Evolutionary conservation across 92 coral and sea anemone genomes (phyloP), one percentile per base, ranked within the genome.

Genomic region (Blastomussa wellsi): DNA sequence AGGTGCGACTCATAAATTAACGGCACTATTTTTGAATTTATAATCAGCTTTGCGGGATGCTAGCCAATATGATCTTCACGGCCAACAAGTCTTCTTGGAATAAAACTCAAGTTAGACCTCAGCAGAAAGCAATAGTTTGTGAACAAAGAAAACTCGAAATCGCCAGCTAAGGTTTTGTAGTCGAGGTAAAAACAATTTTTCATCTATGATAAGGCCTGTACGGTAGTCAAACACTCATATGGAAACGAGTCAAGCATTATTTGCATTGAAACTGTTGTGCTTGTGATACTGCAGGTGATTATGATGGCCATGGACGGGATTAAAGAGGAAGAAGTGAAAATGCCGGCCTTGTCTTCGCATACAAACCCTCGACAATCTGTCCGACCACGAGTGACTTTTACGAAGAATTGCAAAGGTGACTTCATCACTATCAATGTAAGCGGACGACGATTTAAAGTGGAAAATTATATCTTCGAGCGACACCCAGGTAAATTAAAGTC

Each of bases 391-490:
- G 73, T 83, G 73, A 83, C 87, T 83, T 57, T 74, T 20, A 74
- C 74, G 31, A 60, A 37, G 24, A 74, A 39, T 31, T 22, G 20
- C n/a, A 74, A 39, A 29, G 87, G 49, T 83, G 80, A 89, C 76
- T 73, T 84, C 69, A 79, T 93, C 13, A 80, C 93, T 16, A 94
- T 97, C 19, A 97, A 97, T 80, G 99, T 97, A 13, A 97, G 99
- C 77, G 99, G 99, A 24, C 91, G 94, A 20, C 84, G 92, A 59
- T 97, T 97, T 68, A 69, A 86, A 59, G 92, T 92, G 26, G 95
- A 94, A 39, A 86, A 82, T 48, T 84, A 85, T 35, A 88, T 97
- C 78, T 91, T 97, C 89, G 76, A 86, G 51, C 93, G 93, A 20
- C 92, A 92, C 82, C 99, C 99, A 88, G 97, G 99, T 97, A 90